These are phyloP conservation scores for Stenchaetothrips biformis DNA, from an alignment of 2,888 invertebrate species.

Conservation along the genomic window DNA sequence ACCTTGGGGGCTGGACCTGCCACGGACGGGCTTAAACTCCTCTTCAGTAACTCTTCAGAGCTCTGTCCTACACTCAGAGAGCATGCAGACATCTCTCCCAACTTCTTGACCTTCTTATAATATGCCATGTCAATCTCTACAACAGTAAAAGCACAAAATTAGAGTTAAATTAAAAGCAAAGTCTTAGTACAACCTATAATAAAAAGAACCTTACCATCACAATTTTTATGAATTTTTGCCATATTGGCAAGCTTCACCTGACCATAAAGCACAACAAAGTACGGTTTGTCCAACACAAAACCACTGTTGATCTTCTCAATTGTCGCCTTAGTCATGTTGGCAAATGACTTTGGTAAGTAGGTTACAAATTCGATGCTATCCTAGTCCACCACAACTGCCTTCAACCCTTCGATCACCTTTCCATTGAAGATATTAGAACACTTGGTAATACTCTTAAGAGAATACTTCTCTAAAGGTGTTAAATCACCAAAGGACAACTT, in stretches of 20 bases:
- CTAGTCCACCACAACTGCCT: neutral
- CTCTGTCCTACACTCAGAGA: too few species aligned
- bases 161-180: neutral
- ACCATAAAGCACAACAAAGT: neutral
- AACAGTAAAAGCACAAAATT: too few species aligned
- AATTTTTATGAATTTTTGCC: neutral
- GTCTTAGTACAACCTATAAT: neutral
- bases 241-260: neutral
- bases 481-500: neutral
- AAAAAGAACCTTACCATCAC: neutral
- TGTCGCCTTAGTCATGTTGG: neutral
- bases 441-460: neutral
- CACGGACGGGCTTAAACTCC: too few species aligned
- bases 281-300: neutral
- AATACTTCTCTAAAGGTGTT: neutral
- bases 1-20: too few species aligned
- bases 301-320: neutral
- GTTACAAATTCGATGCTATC: neutral
- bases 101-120: too few species aligned
- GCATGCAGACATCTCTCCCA: too few species aligned
- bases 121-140: too few species aligned
- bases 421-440: neutral
- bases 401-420: neutral
- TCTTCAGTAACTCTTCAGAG: too few species aligned
- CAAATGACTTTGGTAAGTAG: neutral